Evolutionary conservation across 2,797 vertebrate genomes (phyloP).

Genomic region (Thamnophis elegans): DNA sequence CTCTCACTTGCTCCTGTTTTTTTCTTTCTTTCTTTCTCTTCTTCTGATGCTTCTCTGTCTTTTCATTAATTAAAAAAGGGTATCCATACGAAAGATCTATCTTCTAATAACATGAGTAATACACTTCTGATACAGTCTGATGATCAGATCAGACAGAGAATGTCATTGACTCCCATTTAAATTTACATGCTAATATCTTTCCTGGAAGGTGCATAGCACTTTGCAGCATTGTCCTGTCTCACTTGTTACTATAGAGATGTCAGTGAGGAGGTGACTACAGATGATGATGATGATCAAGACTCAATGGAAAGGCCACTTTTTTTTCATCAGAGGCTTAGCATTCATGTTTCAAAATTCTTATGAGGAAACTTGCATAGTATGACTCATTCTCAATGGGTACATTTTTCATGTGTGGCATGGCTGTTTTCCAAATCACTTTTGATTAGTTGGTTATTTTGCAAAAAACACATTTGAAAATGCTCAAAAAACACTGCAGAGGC

Average conservation of each 20-base stretch:
- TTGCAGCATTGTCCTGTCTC: constrained; percentile 25
- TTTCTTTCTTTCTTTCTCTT: rapidly evolving
- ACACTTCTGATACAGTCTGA: not conserved
- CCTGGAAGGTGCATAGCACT: constrained; percentile 9
- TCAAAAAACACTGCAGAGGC: not conserved
- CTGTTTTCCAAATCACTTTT: not conserved
- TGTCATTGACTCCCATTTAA: constrained; percentile 10
- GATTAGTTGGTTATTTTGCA: not conserved
- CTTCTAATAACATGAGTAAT: not conserved
- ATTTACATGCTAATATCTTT: not conserved
- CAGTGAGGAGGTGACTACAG: not conserved
- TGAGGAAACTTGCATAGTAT: not conserved
- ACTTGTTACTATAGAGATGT: constrained; percentile 12
- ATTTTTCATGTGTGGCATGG: not conserved
- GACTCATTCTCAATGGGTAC: not conserved
- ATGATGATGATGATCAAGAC: not conserved
- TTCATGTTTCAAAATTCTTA: constrained; percentile 5
- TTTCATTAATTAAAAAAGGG: not conserved
- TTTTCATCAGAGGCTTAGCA: not conserved
- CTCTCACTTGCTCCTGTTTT: not conserved
- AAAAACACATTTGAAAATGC: not conserved
- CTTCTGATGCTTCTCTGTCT: constrained; percentile 1
- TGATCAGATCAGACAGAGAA: constrained; percentile 40
- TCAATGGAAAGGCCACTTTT: not conserved
- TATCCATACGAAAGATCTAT: constrained; percentile 13